Conservation (phyloP, 2,888 invertebrate genomes). For the Leptinotarsa rubiginosa region DNA sequence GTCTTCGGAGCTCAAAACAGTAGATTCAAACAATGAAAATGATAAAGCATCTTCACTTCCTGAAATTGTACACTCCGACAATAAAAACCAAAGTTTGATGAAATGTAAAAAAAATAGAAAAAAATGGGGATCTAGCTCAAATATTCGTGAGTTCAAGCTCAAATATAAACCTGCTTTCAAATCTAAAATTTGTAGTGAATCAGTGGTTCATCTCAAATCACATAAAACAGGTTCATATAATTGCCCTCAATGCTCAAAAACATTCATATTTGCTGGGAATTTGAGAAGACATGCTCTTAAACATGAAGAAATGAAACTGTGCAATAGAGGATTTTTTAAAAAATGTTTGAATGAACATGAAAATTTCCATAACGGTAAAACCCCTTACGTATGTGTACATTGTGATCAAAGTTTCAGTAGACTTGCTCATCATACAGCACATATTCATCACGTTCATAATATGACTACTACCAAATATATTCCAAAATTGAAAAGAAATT, state of each 20-base stretch:
- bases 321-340: slow-evolving; percentile 44
- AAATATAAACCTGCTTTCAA: slow-evolving; percentile 37
- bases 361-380: slow-evolving; percentile 48
- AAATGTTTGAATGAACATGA: slow-evolving; percentile 47
- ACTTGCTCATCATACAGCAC: slow-evolving; percentile 45
- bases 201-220: slow-evolving; percentile 28
- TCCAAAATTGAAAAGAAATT: slow-evolving; percentile 46
- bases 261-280: slow-evolving; percentile 27
- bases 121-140: background rate
- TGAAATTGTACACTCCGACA: background rate
- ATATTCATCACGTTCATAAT: slow-evolving; percentile 41
- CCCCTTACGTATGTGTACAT: slow-evolving; percentile 46
- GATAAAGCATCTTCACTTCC: background rate
- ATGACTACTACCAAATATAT: slow-evolving; percentile 18
- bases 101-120: slow-evolving; percentile 16
- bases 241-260: slow-evolving; percentile 25
- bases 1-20: too few relatives aligned
- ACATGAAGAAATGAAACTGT: slow-evolving; percentile 33
- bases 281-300: slow-evolving; percentile 25
- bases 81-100: background rate
- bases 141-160: slow-evolving; percentile 28
- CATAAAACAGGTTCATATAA: slow-evolving; percentile 25
- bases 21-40: background rate
- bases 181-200: slow-evolving; percentile 30
- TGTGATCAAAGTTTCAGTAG: slow-evolving; percentile 48